Evolutionary conservation across 2,797 vertebrate genomes (phyloP), one percentile per base, ranked within the genome.

Genomic region (Ptychobarbus kaznakovi): DNA sequence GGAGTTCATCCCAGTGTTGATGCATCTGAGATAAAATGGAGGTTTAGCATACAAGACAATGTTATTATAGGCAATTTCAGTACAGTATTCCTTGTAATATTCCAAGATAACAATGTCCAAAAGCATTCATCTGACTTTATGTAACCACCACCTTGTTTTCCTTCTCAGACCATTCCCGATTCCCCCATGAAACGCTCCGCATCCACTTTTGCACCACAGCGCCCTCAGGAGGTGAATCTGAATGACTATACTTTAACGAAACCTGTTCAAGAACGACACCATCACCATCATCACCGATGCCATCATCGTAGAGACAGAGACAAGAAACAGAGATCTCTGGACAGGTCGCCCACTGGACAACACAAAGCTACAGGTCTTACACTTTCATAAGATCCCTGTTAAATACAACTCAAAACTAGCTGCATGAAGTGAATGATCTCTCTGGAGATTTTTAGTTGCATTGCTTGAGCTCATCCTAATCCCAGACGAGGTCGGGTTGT

Each of bases 161-260:
- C 65, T 81, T 46, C 77, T 28, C 92, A 98, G 97, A 93, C 96
- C 18, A 96, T 96, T 87, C 93, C 97, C 0, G 96, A 97, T 66
- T 93, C 94, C 87, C 96, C 96, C 18, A 97, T 99, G 97, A 98
- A 96, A 87, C 97, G 96, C 70, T 99, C 98, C 0, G 94, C 95
- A 38, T 98, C 97, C 91, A 97, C 97, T 0, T 93, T 97, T 93
- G 91, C 96, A 1, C 96, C 97, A 0, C 95, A 95, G 90, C 95
- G 94, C 0, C 92, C 96, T 25, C 96, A 93, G 0, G 92, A 96
- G 93, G 93, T 95, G 56, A 95, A 95, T 68, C 92, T 96, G 65
- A 95, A 93, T 0, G 96, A 96, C 58, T 96, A 95, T 51, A 92
- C 93, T 86, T 65, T 96, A 88, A 97, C 97, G 86, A 93, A 95